Conservation (phyloP, 1,140 invertebrate species). For the Nasonia longicornis region DNA sequence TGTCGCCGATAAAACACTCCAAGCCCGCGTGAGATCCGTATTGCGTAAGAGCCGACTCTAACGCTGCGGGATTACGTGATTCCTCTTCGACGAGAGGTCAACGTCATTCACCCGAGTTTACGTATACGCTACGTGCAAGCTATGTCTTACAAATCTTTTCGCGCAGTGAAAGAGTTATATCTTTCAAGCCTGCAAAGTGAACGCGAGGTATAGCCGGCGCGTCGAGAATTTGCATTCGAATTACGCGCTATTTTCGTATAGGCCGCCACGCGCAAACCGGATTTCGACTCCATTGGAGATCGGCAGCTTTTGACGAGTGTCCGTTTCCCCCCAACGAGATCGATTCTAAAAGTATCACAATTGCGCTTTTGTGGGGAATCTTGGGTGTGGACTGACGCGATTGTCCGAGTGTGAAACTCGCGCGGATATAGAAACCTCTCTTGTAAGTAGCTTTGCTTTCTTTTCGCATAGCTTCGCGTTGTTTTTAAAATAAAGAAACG, state of each 20-base stretch:
- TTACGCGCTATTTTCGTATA: conserved; percentile 24
- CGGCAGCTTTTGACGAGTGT: not conserved
- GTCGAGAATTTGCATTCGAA: conserved; percentile 33
- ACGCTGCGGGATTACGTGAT: conserved; percentile 17
- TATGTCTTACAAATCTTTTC: not conserved
- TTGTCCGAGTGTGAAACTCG: too few relatives aligned
- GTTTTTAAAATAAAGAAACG: too few relatives aligned
- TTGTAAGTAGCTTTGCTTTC: too few relatives aligned
- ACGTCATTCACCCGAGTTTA: not conserved
- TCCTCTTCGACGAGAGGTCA: not conserved
- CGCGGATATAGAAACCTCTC: too few relatives aligned
- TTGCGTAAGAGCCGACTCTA: conserved; percentile 19
- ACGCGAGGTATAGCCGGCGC: not conserved
- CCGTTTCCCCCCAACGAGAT: not conserved
- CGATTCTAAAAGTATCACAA: conserved; percentile 18
- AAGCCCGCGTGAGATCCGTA: not conserved
- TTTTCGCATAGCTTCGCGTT: too few relatives aligned
- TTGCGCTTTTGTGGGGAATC: not conserved
- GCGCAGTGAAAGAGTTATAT: not conserved
- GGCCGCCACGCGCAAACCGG: not conserved
- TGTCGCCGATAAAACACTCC: conserved; percentile 20
- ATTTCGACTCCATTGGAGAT: conserved; percentile 2
- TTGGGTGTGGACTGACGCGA: not conserved
- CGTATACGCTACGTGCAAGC: not conserved
- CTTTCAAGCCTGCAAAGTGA: not conserved